phyloP scores from a whole-genome alignment of 2,113 vertebrate genomes.

The Burhinus oedicnemus region DNA sequence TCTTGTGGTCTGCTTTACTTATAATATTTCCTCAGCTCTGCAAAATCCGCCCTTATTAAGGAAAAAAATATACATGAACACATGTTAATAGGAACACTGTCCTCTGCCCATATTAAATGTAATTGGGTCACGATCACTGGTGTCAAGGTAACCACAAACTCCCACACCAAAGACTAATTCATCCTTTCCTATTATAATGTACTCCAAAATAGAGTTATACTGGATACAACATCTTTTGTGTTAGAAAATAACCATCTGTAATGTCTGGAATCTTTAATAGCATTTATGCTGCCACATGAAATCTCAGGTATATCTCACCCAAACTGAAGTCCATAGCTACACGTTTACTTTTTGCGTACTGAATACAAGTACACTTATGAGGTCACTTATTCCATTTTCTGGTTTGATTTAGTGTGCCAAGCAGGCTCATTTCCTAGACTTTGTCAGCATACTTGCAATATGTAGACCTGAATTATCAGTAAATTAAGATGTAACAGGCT shows the following conservation, averaged over 20 bases:
- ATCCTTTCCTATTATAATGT: not conserved
- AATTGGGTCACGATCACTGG: constrained; percentile 37
- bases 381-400: not conserved
- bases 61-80: not conserved
- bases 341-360: not conserved
- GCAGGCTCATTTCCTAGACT: not conserved
- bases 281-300: not conserved
- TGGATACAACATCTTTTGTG: not conserved
- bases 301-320: not conserved
- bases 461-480: not conserved
- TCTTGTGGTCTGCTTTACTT: not conserved
- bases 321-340: not conserved
- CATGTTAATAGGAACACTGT: not conserved
- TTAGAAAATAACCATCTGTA: not conserved
- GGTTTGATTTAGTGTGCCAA: not conserved
- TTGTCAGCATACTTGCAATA: not conserved
- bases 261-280: not conserved
- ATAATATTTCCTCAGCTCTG: not conserved
- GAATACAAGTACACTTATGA: not conserved
- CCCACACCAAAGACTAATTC: constrained; percentile 14
- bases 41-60: not conserved
- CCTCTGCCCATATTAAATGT: not conserved
- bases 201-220: constrained; percentile 4
- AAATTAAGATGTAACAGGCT: not conserved
- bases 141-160: constrained; percentile 44